Conservation (phyloP, 2,797 vertebrate species). For the Linurgus olivaceus region DNA sequence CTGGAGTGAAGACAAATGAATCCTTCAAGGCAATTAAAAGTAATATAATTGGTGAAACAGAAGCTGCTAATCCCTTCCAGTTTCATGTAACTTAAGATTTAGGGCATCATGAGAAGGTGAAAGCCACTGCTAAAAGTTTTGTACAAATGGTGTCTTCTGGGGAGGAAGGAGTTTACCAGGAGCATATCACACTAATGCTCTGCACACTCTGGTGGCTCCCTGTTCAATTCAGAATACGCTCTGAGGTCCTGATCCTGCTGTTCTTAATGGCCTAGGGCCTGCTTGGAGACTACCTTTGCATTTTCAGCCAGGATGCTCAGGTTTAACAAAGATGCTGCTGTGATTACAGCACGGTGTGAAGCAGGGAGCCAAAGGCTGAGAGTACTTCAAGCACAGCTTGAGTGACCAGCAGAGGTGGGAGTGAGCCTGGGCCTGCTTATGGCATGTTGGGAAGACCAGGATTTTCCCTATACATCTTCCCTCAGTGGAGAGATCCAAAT, state of each 20-base stretch:
- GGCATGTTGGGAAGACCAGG: neutral
- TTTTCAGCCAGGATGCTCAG: neutral
- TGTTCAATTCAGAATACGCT: neutral
- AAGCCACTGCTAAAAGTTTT: neutral
- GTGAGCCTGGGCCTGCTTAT: neutral
- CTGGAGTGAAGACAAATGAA: constrained; percentile 29
- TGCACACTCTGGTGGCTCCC: neutral
- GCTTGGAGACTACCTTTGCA: neutral
- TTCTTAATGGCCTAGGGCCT: neutral
- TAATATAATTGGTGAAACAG: constrained; percentile 33
- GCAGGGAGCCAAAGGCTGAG: neutral
- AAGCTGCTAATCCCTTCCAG: constrained; percentile 28
- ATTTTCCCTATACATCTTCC: neutral
- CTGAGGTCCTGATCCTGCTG: neutral
- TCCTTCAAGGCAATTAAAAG: constrained; percentile 47
- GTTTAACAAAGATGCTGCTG: neutral
- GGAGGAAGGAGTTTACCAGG: neutral
- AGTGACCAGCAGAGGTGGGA: neutral
- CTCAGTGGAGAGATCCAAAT: neutral
- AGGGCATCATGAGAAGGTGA: constrained; percentile 21
- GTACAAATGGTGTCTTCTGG: neutral
- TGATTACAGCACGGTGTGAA: neutral
- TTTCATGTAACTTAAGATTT: constrained; percentile 42
- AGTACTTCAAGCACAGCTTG: neutral
- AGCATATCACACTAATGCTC: neutral